phyloP scores from a whole-genome alignment of 2,888 invertebrate species.

The Eristalinus aeneus region DNA sequence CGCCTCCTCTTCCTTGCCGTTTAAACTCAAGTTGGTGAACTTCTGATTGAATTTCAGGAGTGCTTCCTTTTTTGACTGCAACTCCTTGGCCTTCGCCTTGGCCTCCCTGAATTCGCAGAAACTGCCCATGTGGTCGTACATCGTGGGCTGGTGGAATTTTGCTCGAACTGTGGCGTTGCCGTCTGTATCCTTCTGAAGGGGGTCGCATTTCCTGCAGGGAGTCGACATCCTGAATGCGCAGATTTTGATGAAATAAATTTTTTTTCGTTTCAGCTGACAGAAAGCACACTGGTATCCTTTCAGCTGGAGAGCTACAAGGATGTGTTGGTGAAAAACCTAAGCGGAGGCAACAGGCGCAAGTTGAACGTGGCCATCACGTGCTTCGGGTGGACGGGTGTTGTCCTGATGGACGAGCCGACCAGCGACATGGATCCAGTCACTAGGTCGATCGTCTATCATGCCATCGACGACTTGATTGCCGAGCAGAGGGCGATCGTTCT shows the following conservation, averaged over 20 bases:
- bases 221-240: conserved; percentile 58
- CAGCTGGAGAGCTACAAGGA: conserved; percentile 78
- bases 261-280: conserved; percentile 73
- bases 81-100: conserved; percentile 67
- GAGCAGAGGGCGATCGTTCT: conserved; percentile 78
- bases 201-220: conserved; percentile 74
- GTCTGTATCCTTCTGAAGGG: conserved; percentile 58
- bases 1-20: conserved; percentile 53
- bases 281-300: conserved; percentile 77
- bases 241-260: conserved; percentile 32
- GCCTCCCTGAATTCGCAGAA: conserved; percentile 73
- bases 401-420: conserved; percentile 89
- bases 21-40: conserved; percentile 72
- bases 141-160: conserved; percentile 72
- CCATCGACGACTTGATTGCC: conserved; percentile 77
- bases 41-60: conserved; percentile 72
- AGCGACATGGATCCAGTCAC: conserved; percentile 86
- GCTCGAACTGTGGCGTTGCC: conserved; percentile 73
- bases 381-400: conserved; percentile 86
- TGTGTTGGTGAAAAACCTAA: conserved; percentile 79
- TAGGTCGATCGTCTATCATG: conserved; percentile 78
- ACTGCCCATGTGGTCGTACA: conserved; percentile 74
- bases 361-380: conserved; percentile 89
- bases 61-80: conserved; percentile 66
- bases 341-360: conserved; percentile 89